phyloP scores from a whole-genome alignment of 2,797 vertebrate species.

The Dendrocincla fuliginosa region DNA sequence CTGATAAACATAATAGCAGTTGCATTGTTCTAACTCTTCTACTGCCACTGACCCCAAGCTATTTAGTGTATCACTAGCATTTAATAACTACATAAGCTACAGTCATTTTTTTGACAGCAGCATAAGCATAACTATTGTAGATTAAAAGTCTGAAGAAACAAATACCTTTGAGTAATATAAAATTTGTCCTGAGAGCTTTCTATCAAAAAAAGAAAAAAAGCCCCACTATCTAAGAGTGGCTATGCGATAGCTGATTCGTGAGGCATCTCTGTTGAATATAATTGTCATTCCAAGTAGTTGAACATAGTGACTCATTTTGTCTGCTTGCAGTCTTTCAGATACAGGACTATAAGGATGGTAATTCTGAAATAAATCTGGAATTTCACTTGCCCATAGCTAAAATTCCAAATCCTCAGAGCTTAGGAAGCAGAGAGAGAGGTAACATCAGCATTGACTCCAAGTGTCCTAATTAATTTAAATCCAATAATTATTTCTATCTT shows the following conservation, averaged over 20 bases:
- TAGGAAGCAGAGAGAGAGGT: neutral
- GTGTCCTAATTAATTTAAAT: constrained; percentile 7
- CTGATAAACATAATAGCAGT: neutral
- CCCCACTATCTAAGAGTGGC: neutral
- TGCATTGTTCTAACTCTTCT: neutral
- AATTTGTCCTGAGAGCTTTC: neutral
- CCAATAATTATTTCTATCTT: constrained; percentile 1
- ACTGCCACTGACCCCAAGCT: neutral
- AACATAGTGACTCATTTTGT: neutral
- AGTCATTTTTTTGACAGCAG: neutral
- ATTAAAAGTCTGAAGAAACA: neutral
- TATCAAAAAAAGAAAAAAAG: neutral
- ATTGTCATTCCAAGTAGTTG: neutral
- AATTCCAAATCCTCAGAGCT: neutral
- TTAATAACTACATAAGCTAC: neutral
- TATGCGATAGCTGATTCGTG: neutral
- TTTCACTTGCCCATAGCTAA: neutral
- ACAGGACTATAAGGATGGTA: neutral
- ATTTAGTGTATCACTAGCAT: neutral
- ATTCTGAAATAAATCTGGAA: neutral
- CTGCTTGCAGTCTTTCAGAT: neutral
- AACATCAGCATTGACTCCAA: neutral
- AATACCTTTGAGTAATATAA: neutral
- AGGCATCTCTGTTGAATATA: neutral
- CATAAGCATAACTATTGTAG: neutral